Evolutionary conservation across 2,113 vertebrate genomes (phyloP), one percentile per base, ranked within the genome.

Genomic region (Hemiprocne comata): DNA sequence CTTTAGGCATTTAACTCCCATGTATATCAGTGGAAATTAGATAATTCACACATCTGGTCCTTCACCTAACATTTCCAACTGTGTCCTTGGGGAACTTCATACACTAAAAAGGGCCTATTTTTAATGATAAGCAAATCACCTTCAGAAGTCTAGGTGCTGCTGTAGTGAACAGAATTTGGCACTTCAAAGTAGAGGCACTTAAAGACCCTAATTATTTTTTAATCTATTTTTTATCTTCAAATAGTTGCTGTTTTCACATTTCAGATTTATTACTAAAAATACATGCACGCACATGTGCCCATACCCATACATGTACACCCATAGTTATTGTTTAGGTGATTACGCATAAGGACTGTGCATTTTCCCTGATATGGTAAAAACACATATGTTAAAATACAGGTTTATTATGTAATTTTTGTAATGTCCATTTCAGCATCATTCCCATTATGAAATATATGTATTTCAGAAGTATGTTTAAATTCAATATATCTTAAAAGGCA

Each of bases 21-120:
- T 94, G 84, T 92, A 55, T 38, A 92, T 88, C 61, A 81, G 69
- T 92, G 80, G 38, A 86, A 95, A 96, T 94, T 38, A 92, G 69
- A 67, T 81, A 90, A 93, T 96, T 97, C 70, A 84, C 65, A 78
- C 79, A 90, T 93, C 83, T 95, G 76, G 20, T 92, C n/a, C 53
- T 84, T 73, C 0, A 0, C 76, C 81, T 85, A 70, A 73, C 54
- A 54, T 93, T 83, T 69, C 78, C 65, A 84, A 12, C 42, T 34
- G 8, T 48, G 60, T 60, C 33, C 65, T 84, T 67, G n/a, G 60
- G 29, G 86, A 92, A 64, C 60, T 84, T 55, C 33, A 88, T 54
- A 75, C 46, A 46, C 36, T 90, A 29, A 62, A 90, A 87, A 65
- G 31, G 46, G 17, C 7, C 14, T 36, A 46, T 66, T 89, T 80